Percentiles rank a stretch among this genome's conserved stretches.
Evolutionary conservation across 2,888 invertebrate species (phyloP).

Genomic region (Pristionchus arcanus): DNA sequence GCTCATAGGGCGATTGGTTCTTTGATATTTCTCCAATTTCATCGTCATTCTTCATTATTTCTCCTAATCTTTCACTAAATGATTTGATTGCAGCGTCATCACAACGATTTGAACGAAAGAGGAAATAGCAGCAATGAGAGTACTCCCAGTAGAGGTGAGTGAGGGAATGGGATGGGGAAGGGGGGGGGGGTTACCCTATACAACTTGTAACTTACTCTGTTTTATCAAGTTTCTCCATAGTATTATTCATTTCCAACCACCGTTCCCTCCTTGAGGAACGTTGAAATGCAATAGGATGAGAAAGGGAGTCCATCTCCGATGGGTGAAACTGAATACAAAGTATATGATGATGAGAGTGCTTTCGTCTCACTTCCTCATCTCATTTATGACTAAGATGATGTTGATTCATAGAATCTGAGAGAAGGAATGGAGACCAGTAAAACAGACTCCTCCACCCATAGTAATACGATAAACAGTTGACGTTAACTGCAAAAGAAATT

Average conservation of each 20-base stretch:
- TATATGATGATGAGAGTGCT: constrained; percentile 6
- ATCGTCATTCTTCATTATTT: background rate
- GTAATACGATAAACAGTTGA: background rate
- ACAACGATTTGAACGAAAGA: constrained; percentile 33
- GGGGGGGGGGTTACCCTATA: background rate
- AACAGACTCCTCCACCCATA: background rate
- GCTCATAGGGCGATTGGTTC: background rate
- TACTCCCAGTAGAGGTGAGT: constrained; percentile 54
- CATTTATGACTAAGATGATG: constrained; percentile 7
- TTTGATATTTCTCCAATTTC: background rate
- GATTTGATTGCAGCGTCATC: constrained; percentile 24
- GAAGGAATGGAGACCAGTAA: background rate
- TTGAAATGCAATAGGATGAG: background rate
- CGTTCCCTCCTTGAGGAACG: background rate
- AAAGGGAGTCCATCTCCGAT: background rate
- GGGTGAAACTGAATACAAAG: background rate
- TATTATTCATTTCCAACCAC: background rate
- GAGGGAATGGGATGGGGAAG: background rate
- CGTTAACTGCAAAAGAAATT: background rate
- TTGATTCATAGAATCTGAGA: background rate
- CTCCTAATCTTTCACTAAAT: background rate
- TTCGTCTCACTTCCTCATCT: background rate
- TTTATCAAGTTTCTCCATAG: background rate
- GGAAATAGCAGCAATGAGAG: constrained; percentile 50
- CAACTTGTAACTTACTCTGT: too few species aligned